phyloP scores from a whole-genome alignment of 2,888 invertebrate genomes.

The Eupithecia tripunctaria region DNA sequence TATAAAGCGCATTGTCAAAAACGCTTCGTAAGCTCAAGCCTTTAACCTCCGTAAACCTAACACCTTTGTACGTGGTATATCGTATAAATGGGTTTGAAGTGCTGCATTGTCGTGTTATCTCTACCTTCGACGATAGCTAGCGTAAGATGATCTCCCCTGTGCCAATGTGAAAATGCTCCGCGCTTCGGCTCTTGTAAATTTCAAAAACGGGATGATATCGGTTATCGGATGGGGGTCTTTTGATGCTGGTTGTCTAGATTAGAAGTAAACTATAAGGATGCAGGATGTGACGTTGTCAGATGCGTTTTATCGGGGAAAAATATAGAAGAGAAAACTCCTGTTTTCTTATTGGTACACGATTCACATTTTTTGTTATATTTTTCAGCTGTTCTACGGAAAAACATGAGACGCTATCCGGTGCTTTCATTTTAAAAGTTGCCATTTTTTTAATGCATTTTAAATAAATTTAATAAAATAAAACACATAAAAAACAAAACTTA shows the following conservation, averaged over 20 bases:
- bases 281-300: slow-evolving; percentile 14
- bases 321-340: background rate
- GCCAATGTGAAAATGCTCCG: slow-evolving; percentile 42
- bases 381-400: background rate
- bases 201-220: slow-evolving; percentile 25
- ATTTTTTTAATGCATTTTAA: too few species aligned
- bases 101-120: slow-evolving; percentile 77
- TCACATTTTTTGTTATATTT: background rate
- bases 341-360: background rate
- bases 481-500: too few species aligned
- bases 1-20: background rate
- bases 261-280: slow-evolving; percentile 26
- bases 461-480: too few species aligned
- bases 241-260: slow-evolving; percentile 26
- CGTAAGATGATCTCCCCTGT: slow-evolving; percentile 61
- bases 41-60: slow-evolving; percentile 44
- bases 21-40: background rate
- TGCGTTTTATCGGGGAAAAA: slow-evolving; percentile 32
- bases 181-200: slow-evolving; percentile 15
- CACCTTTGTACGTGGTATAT: slow-evolving; percentile 57
- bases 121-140: slow-evolving; percentile 61
- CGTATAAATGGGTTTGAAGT: slow-evolving; percentile 71
- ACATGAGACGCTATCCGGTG: background rate
- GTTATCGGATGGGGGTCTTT: slow-evolving; percentile 31
- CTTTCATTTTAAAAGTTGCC: too few species aligned